Evolutionary conservation across 92 coral and sea anemone genomes (phyloP).

Genomic region (Epizoanthus fatuus): DNA sequence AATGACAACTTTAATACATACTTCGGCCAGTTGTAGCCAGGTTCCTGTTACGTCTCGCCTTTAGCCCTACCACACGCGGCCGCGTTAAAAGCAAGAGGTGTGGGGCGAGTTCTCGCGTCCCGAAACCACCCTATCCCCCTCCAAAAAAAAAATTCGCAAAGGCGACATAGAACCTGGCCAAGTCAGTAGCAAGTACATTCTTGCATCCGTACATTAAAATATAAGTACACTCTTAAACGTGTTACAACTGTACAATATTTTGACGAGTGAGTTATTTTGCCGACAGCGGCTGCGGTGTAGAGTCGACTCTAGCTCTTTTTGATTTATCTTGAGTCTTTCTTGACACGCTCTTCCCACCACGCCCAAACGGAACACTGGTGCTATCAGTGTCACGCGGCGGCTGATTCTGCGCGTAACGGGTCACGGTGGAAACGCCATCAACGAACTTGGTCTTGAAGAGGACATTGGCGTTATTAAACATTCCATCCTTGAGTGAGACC

Average conservation of each 20-base stretch:
- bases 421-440: constrained; percentile 98
- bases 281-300: constrained; percentile 69
- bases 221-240: not conserved
- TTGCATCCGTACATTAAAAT: not conserved
- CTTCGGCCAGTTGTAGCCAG: no score
- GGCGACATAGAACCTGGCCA: no score
- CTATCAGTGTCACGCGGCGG: constrained; percentile 74
- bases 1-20: no score
- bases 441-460: constrained; percentile 98
- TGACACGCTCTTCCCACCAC: constrained; percentile 67
- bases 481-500: constrained; percentile 98
- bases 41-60: no score
- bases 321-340: constrained; percentile 73
- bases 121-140: no score
- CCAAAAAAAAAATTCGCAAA: no score
- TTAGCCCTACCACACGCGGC: no score
- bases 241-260: constrained; percentile 1
- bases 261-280: not conserved
- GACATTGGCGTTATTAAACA: constrained; percentile 98
- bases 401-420: constrained; percentile 94
- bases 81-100: no score
- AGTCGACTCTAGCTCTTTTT: constrained; percentile 77
- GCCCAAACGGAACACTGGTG: constrained; percentile 39
- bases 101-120: no score
- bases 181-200: no score